Conservation (phyloP, 2,888 invertebrate species). For the Sussaba pulchella region DNA sequence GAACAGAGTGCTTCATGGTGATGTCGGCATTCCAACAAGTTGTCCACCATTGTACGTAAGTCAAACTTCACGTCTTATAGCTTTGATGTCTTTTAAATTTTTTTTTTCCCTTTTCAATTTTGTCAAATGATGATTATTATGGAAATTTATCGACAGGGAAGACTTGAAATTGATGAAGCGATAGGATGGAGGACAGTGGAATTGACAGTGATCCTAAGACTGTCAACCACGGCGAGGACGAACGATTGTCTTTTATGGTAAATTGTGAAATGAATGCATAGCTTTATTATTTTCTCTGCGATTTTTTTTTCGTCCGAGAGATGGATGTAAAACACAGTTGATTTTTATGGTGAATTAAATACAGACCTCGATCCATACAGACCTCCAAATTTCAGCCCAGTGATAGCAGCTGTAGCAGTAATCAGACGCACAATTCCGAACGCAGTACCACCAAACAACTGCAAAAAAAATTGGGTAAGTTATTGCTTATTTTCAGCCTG, state of each 20-base stretch:
- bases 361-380: slow-evolving; percentile 37
- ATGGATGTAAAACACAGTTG: not conserved
- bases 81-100: not conserved
- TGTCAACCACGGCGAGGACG: slow-evolving; percentile 80
- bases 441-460: slow-evolving; percentile 82
- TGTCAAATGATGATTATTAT: no score
- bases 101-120: slow-evolving; percentile 6
- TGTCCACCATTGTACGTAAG: slow-evolving; percentile 70
- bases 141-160: slow-evolving; percentile 53
- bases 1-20: slow-evolving; percentile 73
- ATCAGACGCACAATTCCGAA: slow-evolving; percentile 76
- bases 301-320: not conserved
- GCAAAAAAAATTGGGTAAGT: slow-evolving; percentile 83
- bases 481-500: not conserved
- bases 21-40: slow-evolving; percentile 78
- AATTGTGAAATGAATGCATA: slow-evolving; percentile 34
- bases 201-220: slow-evolving; percentile 84
- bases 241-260: slow-evolving; percentile 82
- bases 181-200: slow-evolving; percentile 84
- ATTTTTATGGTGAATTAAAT: slow-evolving; percentile 17
- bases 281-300: slow-evolving; percentile 32
- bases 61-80: not conserved
- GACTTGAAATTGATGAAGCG: slow-evolving; percentile 66
- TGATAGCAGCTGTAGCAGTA: slow-evolving; percentile 82
- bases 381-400: slow-evolving; percentile 78